Percentiles rank a stretch among this genome's conserved stretches.
phyloP scores from a whole-genome alignment of 2,888 invertebrate species.

The Aspidapion aeneum region DNA sequence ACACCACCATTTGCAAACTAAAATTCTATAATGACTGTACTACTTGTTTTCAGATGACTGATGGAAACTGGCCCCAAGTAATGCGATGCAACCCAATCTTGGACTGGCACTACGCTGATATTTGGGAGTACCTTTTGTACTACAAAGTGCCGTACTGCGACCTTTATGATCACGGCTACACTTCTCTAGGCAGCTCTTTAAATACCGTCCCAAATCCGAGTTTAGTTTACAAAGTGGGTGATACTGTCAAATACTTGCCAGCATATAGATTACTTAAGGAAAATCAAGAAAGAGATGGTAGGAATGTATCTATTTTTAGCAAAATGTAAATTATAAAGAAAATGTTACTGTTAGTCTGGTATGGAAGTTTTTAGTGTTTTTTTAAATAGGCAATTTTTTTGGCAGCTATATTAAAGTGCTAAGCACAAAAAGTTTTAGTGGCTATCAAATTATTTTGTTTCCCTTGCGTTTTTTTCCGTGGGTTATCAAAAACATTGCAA shows the following conservation, averaged over 20 bases:
- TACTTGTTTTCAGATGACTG: conserved; percentile 68
- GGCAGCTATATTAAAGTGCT: no score
- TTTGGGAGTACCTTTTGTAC: conserved; percentile 85
- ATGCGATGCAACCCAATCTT: conserved; percentile 87
- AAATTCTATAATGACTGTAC: no score
- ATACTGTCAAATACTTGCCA: conserved; percentile 58
- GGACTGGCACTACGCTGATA: conserved; percentile 87
- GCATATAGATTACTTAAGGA: conserved; percentile 68
- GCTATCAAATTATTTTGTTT: no score
- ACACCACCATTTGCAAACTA: no score
- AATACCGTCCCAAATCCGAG: conserved; percentile 81
- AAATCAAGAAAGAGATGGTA: conserved; percentile 59
- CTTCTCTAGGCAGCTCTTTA: conserved; percentile 78
- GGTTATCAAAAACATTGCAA: no score
- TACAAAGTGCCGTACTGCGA: conserved; percentile 85
- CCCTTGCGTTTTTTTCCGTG: no score
- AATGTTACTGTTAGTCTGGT: no score
- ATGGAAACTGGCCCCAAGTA: conserved; percentile 84
- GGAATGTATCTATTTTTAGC: conserved; percentile 30
- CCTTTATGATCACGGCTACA: conserved; percentile 89
- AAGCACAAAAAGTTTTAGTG: no score
- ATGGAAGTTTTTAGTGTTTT: no score
- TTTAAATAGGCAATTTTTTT: no score
- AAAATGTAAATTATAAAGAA: no score
- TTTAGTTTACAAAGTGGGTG: conserved; percentile 53